Evolutionary conservation across 2,888 invertebrate species (phyloP), one percentile per base, ranked within the genome.

Genomic region (Galeruca laticollis): DNA sequence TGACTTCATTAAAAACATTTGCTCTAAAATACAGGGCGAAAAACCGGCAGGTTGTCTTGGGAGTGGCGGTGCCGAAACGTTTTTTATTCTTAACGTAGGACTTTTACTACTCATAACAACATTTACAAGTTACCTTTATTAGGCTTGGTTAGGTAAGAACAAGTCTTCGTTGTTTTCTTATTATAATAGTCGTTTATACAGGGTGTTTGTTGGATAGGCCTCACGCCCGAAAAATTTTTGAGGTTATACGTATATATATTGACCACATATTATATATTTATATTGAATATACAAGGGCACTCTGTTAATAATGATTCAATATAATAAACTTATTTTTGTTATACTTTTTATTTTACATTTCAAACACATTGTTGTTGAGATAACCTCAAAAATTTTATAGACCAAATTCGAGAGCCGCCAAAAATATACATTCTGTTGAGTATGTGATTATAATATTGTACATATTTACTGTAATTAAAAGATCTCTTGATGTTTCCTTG

Each of bases 21-120:
- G 75, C 71, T 68, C 73, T 47, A 75, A 75, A 59, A 75, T 75
- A 57, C 75, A 75, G 51, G 75, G 75, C 10, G 75, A 75, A 51
- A 74, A 74, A 63, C 75, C 75, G n/a, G 69, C 73, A 2, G 75
- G 73, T 26, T 75, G 75, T 43, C 57, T 66, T 11, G 66, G 66
- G 57, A 72, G 68, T 35, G 74, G 66, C 26, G 65, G 63, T 40
- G 59, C 68, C 47, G 63, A 56, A 26, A 60, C 54, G 60, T 65
- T 68, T 61, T 56, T 68, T 63, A 47, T 66, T 60, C 60, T 65
- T 52, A 62, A 60, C 18, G 31, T 62, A 60, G 75, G 62, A 73
- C 73, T 73, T 20, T 63, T 72, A 49, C 21, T 69, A 54, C 49
- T 73, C 57, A 51, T 68, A 59, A 56, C 60, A 47, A 69, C 67